Conservation (phyloP, 2,113 vertebrate species). For the Phylloscopus whistleri region DNA sequence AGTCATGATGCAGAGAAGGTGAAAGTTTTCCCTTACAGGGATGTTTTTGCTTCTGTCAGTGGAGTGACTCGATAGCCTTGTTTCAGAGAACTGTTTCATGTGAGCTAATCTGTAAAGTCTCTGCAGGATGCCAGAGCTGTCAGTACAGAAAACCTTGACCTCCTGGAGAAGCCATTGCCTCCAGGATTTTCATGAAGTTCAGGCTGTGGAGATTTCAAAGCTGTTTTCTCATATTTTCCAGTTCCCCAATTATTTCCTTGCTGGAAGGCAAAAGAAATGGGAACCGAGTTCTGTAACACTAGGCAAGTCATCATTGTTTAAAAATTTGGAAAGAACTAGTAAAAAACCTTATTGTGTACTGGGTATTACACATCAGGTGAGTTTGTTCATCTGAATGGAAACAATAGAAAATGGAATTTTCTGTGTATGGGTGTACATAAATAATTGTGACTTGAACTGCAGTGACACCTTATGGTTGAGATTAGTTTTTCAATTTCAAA, state of each 20-base stretch:
- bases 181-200: neutral
- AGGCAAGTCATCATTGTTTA: neutral
- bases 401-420: neutral
- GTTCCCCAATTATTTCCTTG: neutral
- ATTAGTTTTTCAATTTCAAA: neutral
- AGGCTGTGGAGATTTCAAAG: neutral
- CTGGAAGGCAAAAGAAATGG: neutral
- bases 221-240: neutral
- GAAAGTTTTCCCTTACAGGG: neutral
- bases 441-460: neutral
- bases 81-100: neutral
- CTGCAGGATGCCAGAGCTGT: neutral
- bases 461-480: constrained; percentile 56
- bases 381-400: neutral
- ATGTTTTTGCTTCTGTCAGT: neutral
- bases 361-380: neutral
- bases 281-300: neutral
- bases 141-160: neutral
- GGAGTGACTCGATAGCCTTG: neutral
- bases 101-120: neutral
- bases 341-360: neutral
- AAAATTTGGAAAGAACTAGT: neutral
- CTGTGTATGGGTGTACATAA: neutral
- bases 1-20: neutral
- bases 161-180: neutral